A percentile compares a stretch with the other conserved stretches of the same genome.
phyloP scores from a whole-genome alignment of 2,888 invertebrate genomes.

The Ceraclea dissimilis region DNA sequence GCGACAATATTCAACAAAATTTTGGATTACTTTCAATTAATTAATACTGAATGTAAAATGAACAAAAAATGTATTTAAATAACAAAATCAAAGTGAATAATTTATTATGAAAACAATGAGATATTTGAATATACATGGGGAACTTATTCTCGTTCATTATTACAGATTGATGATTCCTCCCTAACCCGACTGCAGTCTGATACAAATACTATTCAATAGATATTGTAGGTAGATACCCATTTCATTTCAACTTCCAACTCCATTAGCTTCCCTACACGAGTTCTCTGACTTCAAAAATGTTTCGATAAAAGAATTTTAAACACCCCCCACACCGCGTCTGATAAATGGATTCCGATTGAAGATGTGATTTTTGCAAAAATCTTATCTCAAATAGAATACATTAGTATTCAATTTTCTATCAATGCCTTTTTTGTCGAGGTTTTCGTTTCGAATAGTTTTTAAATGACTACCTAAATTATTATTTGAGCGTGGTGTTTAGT shows the following conservation, averaged over 20 bases:
- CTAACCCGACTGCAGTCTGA: background rate
- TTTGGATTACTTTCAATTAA: too few species aligned
- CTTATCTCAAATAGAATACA: slow-evolving; percentile 2
- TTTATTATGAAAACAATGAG: too few species aligned
- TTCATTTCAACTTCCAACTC: slow-evolving; percentile 1
- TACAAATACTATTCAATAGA: too few species aligned
- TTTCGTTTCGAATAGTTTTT: too few species aligned
- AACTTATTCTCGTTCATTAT: background rate
- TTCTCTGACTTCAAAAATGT: slow-evolving; percentile 7
- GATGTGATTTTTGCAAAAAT: slow-evolving; percentile 1
- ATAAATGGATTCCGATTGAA: slow-evolving; percentile 20
- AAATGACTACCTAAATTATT: too few species aligned
- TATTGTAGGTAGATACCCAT: background rate
- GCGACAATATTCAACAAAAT: too few species aligned
- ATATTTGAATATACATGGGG: too few species aligned
- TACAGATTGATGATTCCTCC: background rate
- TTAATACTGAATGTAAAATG: too few species aligned
- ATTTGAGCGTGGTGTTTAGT: too few species aligned
- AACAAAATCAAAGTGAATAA: background rate
- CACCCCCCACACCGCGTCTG: slow-evolving; percentile 5
- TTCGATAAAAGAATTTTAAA: slow-evolving; percentile 20
- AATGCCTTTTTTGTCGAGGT: background rate
- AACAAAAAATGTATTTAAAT: background rate
- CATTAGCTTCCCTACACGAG: background rate
- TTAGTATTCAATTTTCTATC: background rate